These are phyloP conservation scores for Lepidostoma basale DNA, from an alignment of 1,140 invertebrate genomes.

Conservation along the genomic window DNA sequence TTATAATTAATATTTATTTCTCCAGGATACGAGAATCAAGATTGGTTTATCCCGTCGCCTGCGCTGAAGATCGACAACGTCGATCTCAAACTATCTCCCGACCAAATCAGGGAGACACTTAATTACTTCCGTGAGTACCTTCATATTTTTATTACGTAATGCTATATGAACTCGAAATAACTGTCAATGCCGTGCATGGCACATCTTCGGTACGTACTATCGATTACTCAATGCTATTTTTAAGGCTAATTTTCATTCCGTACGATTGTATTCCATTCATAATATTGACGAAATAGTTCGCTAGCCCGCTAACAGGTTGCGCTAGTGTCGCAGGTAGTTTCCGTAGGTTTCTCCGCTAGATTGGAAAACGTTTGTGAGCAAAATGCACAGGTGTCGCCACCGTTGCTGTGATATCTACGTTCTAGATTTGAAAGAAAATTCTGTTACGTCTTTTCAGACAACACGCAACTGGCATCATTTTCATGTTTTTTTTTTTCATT, in stretches of 20 bases:
- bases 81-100: slow-evolving; percentile 86
- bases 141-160: slow-evolving; percentile 1
- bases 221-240: too few relatives aligned
- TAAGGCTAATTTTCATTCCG: not conserved
- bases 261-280: not conserved
- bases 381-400: slow-evolving; percentile 1
- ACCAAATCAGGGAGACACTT: slow-evolving; percentile 93
- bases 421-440: too few relatives aligned
- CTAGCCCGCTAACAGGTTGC: not conserved
- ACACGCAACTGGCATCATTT: too few relatives aligned
- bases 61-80: slow-evolving; percentile 73
- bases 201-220: too few relatives aligned
- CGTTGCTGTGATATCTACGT: too few relatives aligned
- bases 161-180: not conserved
- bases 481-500: too few relatives aligned
- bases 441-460: too few relatives aligned
- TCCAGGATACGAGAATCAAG: slow-evolving; percentile 90
- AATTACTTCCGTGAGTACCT: slow-evolving; percentile 96
- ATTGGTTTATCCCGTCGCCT: slow-evolving; percentile 92
- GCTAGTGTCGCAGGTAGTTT: slow-evolving; percentile 4
- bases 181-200: too few relatives aligned
- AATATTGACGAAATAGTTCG: not conserved
- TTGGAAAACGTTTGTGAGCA: not conserved
- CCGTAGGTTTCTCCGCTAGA: slow-evolving; percentile 4
- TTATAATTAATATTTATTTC: slow-evolving; percentile 1